Conservation (phyloP, 2,797 vertebrate species). For the Bradypus variegatus region DNA sequence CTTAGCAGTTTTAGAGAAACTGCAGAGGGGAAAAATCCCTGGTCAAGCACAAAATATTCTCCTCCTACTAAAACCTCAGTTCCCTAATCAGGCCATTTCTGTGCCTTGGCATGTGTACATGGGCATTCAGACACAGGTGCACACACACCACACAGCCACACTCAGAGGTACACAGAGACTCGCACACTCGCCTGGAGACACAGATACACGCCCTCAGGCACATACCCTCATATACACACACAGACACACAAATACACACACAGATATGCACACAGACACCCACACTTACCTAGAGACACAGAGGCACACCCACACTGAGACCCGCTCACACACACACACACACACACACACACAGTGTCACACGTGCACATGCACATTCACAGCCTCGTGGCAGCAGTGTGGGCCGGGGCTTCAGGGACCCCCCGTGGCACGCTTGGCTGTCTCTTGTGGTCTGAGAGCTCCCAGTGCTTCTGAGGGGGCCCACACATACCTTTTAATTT, state of each 20-base stretch:
- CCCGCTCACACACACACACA: neutral
- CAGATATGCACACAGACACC: neutral
- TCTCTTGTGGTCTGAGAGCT: no score
- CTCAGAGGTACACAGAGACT: neutral
- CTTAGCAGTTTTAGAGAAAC: neutral
- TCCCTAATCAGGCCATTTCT: neutral
- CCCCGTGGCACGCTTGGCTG: no score
- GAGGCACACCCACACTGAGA: neutral
- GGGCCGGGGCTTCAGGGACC: no score
- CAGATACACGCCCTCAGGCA: no score
- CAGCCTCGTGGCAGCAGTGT: no score
- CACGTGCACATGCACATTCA: neutral
- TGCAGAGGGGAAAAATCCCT: neutral
- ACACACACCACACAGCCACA: neutral
- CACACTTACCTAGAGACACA: neutral
- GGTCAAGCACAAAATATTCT: neutral
- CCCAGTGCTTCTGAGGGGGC: no score
- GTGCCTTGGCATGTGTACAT: neutral
- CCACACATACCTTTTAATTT: neutral
- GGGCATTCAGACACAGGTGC: neutral
- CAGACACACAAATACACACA: neutral
- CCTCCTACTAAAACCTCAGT: neutral
- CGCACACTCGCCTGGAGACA: neutral
- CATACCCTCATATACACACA: fast-evolving
- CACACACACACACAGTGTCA: neutral